phyloP scores from a whole-genome alignment of 2,113 vertebrate species.

The Zonotrichia leucophrys region DNA sequence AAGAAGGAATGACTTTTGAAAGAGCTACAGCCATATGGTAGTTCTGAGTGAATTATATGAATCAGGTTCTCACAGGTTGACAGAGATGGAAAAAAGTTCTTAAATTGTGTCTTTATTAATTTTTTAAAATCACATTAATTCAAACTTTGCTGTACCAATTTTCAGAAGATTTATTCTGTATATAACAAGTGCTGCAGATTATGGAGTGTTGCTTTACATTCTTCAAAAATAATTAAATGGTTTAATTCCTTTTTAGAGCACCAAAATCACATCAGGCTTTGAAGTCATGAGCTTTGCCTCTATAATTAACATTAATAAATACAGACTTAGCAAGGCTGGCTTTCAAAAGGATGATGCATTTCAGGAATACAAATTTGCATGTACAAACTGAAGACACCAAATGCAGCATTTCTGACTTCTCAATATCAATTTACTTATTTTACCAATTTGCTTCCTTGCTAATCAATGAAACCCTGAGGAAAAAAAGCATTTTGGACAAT shows the following conservation, averaged over 20 bases:
- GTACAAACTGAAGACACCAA: background rate
- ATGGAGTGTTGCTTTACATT: background rate
- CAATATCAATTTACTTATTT: background rate
- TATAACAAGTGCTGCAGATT: background rate
- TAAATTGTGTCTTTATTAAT: background rate
- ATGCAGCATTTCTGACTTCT: background rate
- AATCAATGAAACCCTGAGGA: background rate
- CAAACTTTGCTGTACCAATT: background rate
- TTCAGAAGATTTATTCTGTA: background rate
- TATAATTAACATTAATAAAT: slow-evolving; percentile 7
- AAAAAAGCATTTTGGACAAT: background rate
- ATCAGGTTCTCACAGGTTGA: background rate
- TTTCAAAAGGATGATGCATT: slow-evolving; percentile 15
- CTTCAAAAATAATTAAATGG: background rate
- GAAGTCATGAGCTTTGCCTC: slow-evolving; percentile 9
- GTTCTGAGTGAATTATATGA: background rate
- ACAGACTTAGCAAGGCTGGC: slow-evolving; percentile 1
- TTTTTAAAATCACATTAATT: background rate
- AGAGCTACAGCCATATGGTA: background rate
- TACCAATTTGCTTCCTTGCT: background rate
- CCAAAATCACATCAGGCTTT: background rate
- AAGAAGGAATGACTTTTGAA: background rate
- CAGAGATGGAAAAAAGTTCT: background rate
- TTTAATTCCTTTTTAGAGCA: slow-evolving; percentile 21
- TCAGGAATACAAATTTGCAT: slow-evolving; percentile 6